phyloP scores from a whole-genome alignment of 2,797 vertebrate genomes.

The Pithecia hirsuta region DNA sequence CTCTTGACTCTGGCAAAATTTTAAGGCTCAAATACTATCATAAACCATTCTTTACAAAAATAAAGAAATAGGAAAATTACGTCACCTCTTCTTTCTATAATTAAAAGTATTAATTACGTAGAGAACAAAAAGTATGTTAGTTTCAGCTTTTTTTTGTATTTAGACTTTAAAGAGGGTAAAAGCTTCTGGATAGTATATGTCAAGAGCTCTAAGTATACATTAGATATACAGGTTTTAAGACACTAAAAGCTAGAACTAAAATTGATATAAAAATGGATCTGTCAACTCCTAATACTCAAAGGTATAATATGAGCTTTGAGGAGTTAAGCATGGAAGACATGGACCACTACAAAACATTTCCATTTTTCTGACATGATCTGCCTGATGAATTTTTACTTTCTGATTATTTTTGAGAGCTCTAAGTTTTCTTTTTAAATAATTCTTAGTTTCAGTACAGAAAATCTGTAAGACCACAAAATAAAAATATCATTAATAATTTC shows the following conservation, averaged over 20 bases:
- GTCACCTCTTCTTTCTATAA: neutral
- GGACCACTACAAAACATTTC: conserved; percentile 20
- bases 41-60: neutral
- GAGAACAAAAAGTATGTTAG: conserved; percentile 17
- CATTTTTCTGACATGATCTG: conserved; percentile 25
- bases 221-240: neutral
- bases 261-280: conserved; percentile 48
- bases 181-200: neutral
- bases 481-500: conserved; percentile 38
- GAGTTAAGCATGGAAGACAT: neutral
- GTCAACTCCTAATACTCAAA: neutral
- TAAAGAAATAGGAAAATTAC: neutral
- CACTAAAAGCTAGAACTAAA: conserved; percentile 46
- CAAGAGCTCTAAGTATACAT: neutral
- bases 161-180: conserved; percentile 35
- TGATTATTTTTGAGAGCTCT: conserved; percentile 14
- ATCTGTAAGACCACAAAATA: conserved; percentile 1
- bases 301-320: conserved; percentile 8
- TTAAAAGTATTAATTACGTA: conserved; percentile 16
- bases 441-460: neutral
- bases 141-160: conserved; percentile 10
- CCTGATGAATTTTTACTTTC: conserved; percentile 17
- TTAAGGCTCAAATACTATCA: neutral
- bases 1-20: conserved; percentile 7
- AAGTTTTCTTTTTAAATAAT: neutral